Percentiles rank a stretch among this genome's conserved stretches.
phyloP scores from a whole-genome alignment of 2,797 vertebrate species.

The Enteromius paludinosus region DNA sequence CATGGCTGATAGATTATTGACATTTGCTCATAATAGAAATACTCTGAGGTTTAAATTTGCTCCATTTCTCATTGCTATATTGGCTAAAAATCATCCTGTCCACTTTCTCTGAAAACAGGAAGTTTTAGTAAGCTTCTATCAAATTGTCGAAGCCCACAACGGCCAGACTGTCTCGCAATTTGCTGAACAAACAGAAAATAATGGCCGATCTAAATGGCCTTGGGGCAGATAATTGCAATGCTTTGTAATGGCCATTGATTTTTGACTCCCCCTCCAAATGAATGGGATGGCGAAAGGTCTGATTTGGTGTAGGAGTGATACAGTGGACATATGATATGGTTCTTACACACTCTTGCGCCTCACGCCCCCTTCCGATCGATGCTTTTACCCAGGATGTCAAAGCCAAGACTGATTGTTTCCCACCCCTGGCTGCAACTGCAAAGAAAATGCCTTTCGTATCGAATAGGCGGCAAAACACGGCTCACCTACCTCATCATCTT shows the following conservation, averaged over 20 bases:
- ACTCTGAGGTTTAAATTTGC: neutral
- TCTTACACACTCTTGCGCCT: conserved; percentile 53
- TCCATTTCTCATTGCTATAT: neutral
- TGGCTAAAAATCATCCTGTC: conserved; percentile 10
- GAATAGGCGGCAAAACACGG: neutral
- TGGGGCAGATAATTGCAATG: conserved; percentile 61
- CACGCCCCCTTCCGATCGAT: conserved; percentile 68
- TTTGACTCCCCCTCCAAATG: conserved; percentile 58
- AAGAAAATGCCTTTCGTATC: conserved; percentile 72
- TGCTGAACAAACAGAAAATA: conserved; percentile 66
- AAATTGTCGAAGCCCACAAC: conserved; percentile 40
- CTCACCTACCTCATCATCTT: neutral
- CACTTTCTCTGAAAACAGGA: neutral
- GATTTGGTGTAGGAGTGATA: conserved; percentile 56
- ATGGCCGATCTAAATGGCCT: conserved; percentile 59
- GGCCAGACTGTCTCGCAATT: conserved; percentile 56
- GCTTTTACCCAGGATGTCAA: conserved; percentile 71
- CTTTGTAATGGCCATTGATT: conserved; percentile 67
- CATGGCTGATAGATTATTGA: conserved; percentile 1
- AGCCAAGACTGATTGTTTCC: conserved; percentile 77
- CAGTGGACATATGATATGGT: conserved; percentile 57
- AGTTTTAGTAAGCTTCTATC: conserved; percentile 42
- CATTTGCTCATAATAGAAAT: neutral
- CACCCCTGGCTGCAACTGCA: conserved; percentile 67
- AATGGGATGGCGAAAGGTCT: conserved; percentile 49